Evolutionary conservation across 2,797 vertebrate species (phyloP).

Genomic region (Odontamblyopus rebecca): DNA sequence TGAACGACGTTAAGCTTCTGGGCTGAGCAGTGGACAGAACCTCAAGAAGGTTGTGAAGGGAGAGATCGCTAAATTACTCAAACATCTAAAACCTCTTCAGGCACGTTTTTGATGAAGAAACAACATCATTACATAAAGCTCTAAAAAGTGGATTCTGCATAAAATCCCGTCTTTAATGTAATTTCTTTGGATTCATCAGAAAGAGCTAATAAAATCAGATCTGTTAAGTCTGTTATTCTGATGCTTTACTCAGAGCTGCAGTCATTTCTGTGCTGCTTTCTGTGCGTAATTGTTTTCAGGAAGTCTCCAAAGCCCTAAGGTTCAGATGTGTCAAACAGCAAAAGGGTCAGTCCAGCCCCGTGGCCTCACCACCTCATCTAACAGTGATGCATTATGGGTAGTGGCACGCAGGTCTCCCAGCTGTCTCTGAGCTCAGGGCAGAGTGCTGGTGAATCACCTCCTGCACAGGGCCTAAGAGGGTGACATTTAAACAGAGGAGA

Average conservation of each 20-base stretch:
- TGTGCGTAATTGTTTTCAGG: conserved; percentile 12
- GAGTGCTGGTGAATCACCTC: conserved; percentile 60
- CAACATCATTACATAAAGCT: too few species aligned
- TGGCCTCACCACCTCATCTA: conserved; percentile 58
- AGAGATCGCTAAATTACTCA: too few species aligned
- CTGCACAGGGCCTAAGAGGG: conserved; percentile 44
- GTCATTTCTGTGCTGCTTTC: conserved; percentile 2
- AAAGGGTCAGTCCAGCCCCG: conserved; percentile 47
- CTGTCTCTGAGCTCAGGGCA: conserved; percentile 46
- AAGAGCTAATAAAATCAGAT: not conserved
- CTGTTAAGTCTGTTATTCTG: not conserved
- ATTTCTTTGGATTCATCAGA: not conserved
- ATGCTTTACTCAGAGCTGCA: not conserved
- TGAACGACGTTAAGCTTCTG: too few species aligned
- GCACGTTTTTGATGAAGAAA: too few species aligned
- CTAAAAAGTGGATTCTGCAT: too few species aligned
- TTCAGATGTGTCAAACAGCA: conserved; percentile 31
- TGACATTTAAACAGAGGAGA: conserved; percentile 60
- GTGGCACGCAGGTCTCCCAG: conserved; percentile 51
- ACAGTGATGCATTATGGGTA: conserved; percentile 65
- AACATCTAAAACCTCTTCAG: too few species aligned
- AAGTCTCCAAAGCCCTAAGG: conserved; percentile 21
- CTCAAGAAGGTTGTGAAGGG: too few species aligned
- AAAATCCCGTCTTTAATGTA: too few species aligned
- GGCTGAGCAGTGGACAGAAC: too few species aligned